A percentile compares a stretch with the other conserved stretches of the same genome.
Evolutionary conservation across 2,113 vertebrate genomes (phyloP).

Genomic region (Oxyura jamaicensis): DNA sequence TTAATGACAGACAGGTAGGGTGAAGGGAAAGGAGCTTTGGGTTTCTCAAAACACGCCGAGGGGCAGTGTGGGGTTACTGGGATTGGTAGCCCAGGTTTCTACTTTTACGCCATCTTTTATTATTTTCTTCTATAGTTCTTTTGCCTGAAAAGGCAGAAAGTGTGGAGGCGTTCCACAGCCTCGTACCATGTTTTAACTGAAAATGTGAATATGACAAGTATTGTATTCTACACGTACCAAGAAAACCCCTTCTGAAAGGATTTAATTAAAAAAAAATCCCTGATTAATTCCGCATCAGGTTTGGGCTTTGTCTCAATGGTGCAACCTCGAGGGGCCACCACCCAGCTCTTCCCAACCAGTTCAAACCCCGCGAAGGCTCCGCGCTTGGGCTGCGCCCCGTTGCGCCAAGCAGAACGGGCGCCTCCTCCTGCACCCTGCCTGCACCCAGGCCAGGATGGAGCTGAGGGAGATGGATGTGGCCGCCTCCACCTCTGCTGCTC

Average conservation of each 20-base stretch:
- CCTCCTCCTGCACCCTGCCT: background rate
- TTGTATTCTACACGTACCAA: background rate
- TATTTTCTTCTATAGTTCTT: background rate
- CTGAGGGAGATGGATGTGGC: too few species aligned
- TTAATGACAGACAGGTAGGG: constrained; percentile 19
- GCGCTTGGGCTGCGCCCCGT: background rate
- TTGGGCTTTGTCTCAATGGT: background rate
- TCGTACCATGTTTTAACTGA: background rate
- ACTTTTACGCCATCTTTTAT: background rate
- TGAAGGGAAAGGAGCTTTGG: background rate
- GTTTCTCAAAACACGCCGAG: background rate
- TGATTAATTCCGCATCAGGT: background rate
- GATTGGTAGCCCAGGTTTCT: background rate
- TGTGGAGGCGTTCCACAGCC: background rate
- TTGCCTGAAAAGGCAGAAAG: background rate
- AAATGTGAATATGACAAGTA: background rate
- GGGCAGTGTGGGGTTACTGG: background rate
- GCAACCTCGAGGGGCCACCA: background rate
- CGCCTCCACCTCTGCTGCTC: too few species aligned
- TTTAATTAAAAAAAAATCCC: background rate
- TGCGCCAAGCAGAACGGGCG: background rate
- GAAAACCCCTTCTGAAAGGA: background rate
- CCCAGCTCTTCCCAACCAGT: background rate
- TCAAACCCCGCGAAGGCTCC: too few species aligned
- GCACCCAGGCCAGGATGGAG: background rate